These are phyloP conservation scores for Rhaphigaster nebulosa DNA, from an alignment of 2,888 invertebrate species.

Conservation along the genomic window DNA sequence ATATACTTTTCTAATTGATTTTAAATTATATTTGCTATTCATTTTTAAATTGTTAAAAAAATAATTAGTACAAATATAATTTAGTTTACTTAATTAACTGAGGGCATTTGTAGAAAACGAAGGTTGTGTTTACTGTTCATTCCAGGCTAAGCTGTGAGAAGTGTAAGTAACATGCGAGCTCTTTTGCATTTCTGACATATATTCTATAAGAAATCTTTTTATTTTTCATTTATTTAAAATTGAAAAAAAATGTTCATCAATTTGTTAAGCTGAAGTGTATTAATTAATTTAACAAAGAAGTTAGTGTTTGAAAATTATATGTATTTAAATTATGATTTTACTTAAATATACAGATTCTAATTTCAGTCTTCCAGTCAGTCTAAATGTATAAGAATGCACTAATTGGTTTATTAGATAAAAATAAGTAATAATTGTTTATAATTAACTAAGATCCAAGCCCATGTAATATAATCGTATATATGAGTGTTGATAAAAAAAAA, in stretches of 20 bases:
- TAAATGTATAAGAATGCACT: neutral
- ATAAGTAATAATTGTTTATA: neutral
- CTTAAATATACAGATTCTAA: neutral
- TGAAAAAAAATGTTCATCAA: neutral
- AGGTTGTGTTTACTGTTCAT: constrained; percentile 41
- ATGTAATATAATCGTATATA: neutral
- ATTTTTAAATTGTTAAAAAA: constrained; percentile 1
- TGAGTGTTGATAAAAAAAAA: neutral
- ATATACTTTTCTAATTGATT: neutral
- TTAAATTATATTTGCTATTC: neutral
- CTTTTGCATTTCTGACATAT: neutral
- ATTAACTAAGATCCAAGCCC: neutral
- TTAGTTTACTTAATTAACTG: neutral
- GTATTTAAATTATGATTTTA: neutral
- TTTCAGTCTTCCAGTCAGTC: neutral
- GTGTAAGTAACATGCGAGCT: constrained; percentile 23
- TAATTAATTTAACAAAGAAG: neutral
- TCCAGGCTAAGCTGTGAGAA: neutral
- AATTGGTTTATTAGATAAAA: neutral
- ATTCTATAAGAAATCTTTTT: neutral
- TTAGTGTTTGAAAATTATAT: neutral
- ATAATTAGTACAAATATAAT: neutral
- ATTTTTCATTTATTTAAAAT: neutral
- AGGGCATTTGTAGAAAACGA: constrained; percentile 37
- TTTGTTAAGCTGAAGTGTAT: neutral